A percentile compares a stretch with the other conserved stretches of the same genome.
These are phyloP conservation scores for Hyaena hyaena DNA, from an alignment of 2,113 vertebrate species.

Conservation along the genomic window DNA sequence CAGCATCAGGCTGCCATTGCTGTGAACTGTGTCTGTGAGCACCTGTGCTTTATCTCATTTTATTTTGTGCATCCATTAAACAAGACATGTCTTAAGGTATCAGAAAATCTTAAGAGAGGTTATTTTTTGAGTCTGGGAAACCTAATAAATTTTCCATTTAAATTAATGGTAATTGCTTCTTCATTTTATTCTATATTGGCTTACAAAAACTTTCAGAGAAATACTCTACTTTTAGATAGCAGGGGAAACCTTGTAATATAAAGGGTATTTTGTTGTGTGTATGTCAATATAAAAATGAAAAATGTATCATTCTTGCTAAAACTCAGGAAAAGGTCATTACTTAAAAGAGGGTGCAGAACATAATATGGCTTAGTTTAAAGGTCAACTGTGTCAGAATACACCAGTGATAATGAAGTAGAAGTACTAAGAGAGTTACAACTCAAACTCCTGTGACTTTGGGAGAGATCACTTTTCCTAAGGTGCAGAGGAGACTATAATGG, in stretches of 20 bases:
- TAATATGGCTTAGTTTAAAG: neutral
- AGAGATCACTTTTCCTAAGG: neutral
- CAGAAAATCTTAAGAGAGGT: neutral
- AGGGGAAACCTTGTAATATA: neutral
- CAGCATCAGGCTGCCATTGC: neutral
- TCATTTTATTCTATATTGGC: neutral
- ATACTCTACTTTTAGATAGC: neutral
- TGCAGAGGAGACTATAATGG: neutral
- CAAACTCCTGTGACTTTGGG: neutral
- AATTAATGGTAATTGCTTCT: neutral
- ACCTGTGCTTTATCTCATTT: neutral
- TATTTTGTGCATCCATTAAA: neutral
- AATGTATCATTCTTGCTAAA: neutral
- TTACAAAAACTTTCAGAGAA: neutral
- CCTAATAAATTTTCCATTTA: neutral
- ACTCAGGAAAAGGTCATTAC: neutral
- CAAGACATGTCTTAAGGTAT: neutral
- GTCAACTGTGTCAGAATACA: neutral
- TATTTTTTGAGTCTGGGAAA: neutral
- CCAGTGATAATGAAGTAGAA: neutral
- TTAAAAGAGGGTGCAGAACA: neutral
- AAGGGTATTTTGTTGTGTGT: neutral
- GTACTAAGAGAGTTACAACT: neutral
- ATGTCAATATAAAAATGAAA: neutral
- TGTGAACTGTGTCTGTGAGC: neutral